Evolutionary conservation across 2,113 vertebrate genomes (phyloP).

Genomic region (Uropsilus gracilis): DNA sequence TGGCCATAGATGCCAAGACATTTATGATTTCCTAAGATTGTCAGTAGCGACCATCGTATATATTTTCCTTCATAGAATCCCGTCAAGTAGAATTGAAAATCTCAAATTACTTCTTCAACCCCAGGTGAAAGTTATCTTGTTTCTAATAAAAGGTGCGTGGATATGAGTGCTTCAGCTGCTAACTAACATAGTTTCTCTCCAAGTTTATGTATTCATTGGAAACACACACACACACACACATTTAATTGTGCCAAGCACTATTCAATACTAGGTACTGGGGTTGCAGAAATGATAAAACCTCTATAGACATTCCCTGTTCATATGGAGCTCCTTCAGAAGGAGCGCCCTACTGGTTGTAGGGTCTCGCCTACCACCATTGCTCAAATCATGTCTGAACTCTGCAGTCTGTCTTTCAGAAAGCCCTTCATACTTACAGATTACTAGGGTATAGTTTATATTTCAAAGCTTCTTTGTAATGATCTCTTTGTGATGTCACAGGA

Average conservation of each 20-base stretch:
- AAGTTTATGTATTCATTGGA: constrained; percentile 10
- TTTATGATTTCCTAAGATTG: background rate
- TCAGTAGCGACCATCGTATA: background rate
- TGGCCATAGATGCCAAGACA: background rate
- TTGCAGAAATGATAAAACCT: background rate
- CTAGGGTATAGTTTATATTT: background rate
- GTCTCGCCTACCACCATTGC: too few relatives aligned
- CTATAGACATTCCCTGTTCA: background rate
- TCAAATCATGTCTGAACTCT: background rate
- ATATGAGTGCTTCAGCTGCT: background rate
- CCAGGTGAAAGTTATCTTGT: background rate
- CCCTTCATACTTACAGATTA: background rate
- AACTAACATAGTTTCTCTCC: background rate
- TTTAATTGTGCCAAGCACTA: background rate
- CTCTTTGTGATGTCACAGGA: background rate
- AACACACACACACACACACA: background rate
- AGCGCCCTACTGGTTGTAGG: background rate
- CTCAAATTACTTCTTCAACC: background rate
- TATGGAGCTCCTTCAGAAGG: too few relatives aligned
- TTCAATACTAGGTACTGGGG: background rate
- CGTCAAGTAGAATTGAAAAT: background rate
- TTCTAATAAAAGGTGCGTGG: background rate
- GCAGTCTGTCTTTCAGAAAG: background rate
- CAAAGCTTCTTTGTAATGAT: background rate
- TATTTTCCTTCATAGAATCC: constrained; percentile 2